phyloP scores from a whole-genome alignment of 2,113 vertebrate species.

The Heterochromis multidens region DNA sequence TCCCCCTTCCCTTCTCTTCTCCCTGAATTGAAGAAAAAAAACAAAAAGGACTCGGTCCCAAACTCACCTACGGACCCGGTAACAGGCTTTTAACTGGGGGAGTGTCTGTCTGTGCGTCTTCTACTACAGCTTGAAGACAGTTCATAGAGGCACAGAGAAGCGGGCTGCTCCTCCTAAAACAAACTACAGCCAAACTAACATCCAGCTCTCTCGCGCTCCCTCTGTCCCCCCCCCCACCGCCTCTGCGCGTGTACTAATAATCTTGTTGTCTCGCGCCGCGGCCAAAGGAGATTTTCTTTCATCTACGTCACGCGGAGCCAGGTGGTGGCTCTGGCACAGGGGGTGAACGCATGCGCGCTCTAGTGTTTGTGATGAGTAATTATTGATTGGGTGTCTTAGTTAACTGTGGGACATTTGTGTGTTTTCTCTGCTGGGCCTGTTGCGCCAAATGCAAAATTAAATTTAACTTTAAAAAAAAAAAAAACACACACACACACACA shows the following conservation, averaged over 20 bases:
- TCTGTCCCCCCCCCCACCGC: background rate
- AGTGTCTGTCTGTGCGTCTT: background rate
- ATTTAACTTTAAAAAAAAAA: background rate
- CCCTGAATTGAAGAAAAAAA: background rate
- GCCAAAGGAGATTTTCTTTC: slow-evolving; percentile 61
- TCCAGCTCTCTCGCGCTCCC: background rate
- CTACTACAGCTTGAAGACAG: slow-evolving; percentile 11
- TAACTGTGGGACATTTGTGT: slow-evolving; percentile 7
- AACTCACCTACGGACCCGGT: background rate
- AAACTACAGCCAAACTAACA: background rate
- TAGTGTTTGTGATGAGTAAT: background rate
- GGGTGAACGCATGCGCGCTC: slow-evolving; percentile 64
- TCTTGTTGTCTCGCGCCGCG: slow-evolving; percentile 40
- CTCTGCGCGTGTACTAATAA: slow-evolving; percentile 23
- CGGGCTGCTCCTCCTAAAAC: background rate
- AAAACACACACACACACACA: background rate
- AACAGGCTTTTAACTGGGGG: background rate
- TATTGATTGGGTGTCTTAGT: slow-evolving; percentile 20
- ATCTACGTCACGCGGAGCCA: slow-evolving; percentile 64
- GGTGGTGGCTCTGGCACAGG: slow-evolving; percentile 16
- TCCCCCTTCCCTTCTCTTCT: slow-evolving; percentile 15
- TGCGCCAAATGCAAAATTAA: background rate
- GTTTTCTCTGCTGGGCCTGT: background rate
- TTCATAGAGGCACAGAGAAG: background rate
- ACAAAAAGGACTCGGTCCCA: background rate